These are phyloP conservation scores for Microcebus ravelobensis DNA, from an alignment of 2,113 vertebrate species.

Conservation along the genomic window DNA sequence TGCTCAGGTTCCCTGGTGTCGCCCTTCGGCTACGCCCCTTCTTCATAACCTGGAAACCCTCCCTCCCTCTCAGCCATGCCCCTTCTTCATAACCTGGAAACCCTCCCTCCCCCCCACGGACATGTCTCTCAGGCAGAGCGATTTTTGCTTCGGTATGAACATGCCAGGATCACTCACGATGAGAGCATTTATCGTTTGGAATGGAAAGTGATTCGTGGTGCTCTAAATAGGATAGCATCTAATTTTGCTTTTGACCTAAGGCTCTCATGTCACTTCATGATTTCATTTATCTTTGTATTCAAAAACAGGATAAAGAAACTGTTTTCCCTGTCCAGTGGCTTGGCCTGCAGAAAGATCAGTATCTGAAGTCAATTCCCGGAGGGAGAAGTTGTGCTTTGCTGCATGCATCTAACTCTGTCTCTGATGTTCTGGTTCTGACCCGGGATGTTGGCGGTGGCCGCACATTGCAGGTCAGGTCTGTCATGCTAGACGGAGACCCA, in stretches of 20 bases:
- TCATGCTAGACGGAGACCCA: background rate
- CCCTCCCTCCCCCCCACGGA: background rate
- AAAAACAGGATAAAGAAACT: background rate
- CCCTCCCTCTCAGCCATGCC: background rate
- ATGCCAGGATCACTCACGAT: background rate
- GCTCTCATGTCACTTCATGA: background rate
- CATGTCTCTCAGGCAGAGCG: too few relatives aligned
- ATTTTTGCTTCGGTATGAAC: background rate
- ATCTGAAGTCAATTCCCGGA: background rate
- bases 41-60: background rate
- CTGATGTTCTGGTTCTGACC: background rate
- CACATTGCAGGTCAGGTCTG: background rate
- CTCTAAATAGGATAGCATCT: background rate
- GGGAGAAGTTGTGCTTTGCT: background rate
- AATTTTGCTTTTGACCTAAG: background rate
- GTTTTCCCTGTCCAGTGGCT: background rate
- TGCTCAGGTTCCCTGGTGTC: rapidly evolving
- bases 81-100: background rate
- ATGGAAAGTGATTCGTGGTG: background rate
- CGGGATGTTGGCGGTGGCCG: background rate
- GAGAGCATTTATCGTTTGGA: background rate
- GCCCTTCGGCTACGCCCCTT: background rate
- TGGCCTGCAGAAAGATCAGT: background rate
- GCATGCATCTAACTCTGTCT: background rate
- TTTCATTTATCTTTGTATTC: background rate